Evolutionary conservation across 2,113 vertebrate genomes (phyloP).

Genomic region (Perccottus glenii): DNA sequence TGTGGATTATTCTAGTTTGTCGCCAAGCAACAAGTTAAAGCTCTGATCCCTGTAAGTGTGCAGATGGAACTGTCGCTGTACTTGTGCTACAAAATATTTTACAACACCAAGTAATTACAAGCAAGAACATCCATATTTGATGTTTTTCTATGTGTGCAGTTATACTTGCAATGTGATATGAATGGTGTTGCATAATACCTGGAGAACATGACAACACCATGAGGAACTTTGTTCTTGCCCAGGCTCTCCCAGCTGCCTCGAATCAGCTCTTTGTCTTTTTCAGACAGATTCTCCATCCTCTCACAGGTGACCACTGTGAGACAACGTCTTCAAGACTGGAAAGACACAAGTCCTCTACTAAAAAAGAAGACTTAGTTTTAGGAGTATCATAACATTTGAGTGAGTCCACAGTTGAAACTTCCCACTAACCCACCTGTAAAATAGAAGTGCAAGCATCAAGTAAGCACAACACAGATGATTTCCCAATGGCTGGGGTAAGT

Average conservation of each 20-base stretch:
- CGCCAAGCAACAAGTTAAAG: constrained; percentile 83
- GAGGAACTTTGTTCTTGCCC: constrained; percentile 87
- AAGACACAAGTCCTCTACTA: constrained; percentile 53
- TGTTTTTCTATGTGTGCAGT: constrained; percentile 19
- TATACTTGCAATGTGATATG: background rate
- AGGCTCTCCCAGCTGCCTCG: constrained; percentile 90
- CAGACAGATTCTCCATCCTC: constrained; percentile 79
- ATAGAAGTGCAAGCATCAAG: constrained; percentile 53
- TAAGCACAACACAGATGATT: constrained; percentile 29
- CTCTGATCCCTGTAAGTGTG: constrained; percentile 65
- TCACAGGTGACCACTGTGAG: constrained; percentile 32
- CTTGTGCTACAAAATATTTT: constrained; percentile 33
- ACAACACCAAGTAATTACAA: constrained; percentile 20
- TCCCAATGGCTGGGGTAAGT: constrained; percentile 5
- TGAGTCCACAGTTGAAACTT: constrained; percentile 54
- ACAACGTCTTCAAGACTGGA: constrained; percentile 46
- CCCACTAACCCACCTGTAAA: constrained; percentile 62
- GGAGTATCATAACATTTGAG: constrained; percentile 46
- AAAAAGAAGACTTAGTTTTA: constrained; percentile 44
- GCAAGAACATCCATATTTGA: background rate
- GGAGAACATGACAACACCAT: constrained; percentile 89
- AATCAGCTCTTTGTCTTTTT: constrained; percentile 87
- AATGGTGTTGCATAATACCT: constrained; percentile 77
- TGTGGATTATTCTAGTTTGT: constrained; percentile 75
- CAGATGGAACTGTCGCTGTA: constrained; percentile 27